Evolutionary conservation across 2,888 invertebrate genomes (phyloP).

Genomic region (Troides oblongomaculatus): DNA sequence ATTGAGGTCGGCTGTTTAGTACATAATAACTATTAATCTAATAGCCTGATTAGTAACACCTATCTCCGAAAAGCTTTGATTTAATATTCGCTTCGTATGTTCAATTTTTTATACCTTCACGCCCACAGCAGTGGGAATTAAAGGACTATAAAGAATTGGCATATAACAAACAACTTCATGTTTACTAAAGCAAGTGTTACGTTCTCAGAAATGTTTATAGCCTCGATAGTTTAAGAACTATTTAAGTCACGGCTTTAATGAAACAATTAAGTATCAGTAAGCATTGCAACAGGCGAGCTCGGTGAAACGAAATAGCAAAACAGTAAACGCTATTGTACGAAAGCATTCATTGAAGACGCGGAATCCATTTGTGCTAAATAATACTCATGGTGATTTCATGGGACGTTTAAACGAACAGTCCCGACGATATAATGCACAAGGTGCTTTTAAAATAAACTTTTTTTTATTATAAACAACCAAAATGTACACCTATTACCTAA

Average conservation of each 20-base stretch:
- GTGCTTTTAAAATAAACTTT: background rate
- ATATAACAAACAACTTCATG: background rate
- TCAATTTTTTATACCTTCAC: background rate
- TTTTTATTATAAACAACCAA: background rate
- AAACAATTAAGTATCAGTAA: background rate
- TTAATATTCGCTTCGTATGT: background rate
- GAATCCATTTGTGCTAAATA: background rate
- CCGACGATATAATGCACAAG: background rate
- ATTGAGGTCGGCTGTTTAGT: background rate
- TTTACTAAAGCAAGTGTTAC: background rate
- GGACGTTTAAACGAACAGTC: background rate
- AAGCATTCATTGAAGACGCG: background rate
- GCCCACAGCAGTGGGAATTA: no score
- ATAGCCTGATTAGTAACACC: background rate
- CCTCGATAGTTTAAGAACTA: background rate
- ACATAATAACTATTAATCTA: no score
- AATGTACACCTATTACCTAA: background rate
- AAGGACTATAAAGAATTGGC: background rate
- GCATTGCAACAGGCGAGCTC: conserved; percentile 1
- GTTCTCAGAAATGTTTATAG: background rate
- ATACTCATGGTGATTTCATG: background rate
- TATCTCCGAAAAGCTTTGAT: background rate
- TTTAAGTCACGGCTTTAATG: background rate
- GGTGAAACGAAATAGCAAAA: background rate
- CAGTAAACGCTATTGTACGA: conserved; percentile 1